These are phyloP conservation scores for Mythimna impura DNA, from an alignment of 2,888 invertebrate species.

Conservation along the genomic window DNA sequence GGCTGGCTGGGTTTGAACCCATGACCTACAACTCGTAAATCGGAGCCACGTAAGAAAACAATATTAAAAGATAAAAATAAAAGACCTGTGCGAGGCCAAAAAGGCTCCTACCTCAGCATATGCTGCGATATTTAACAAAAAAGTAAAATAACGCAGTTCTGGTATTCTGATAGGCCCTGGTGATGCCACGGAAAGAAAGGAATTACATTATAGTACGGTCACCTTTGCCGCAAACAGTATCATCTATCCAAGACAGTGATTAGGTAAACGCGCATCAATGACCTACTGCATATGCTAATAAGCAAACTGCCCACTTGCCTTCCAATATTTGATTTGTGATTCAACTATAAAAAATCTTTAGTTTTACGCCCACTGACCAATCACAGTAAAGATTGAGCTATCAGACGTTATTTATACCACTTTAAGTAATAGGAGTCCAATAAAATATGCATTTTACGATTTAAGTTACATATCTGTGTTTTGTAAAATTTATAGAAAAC, in stretches of 20 bases:
- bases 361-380: conserved; percentile 64
- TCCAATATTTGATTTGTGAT: conserved; percentile 64
- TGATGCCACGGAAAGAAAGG: too few species aligned
- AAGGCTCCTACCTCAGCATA: too few species aligned
- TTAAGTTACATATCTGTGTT: conserved; percentile 57
- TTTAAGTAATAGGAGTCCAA: conserved; percentile 36
- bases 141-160: too few species aligned
- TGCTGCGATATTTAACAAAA: too few species aligned
- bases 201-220: too few species aligned
- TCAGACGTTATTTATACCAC: conserved; percentile 56
- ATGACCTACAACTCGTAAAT: too few species aligned
- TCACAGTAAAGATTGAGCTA: conserved; percentile 62
- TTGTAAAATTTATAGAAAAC: conserved; percentile 63
- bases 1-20: too few species aligned
- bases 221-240: background rate
- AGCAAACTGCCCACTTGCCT: conserved; percentile 37
- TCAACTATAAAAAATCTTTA: conserved; percentile 52
- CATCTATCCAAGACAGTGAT: background rate
- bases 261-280: conserved; percentile 10
- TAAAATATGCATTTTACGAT: conserved; percentile 57
- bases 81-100: too few species aligned
- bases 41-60: too few species aligned
- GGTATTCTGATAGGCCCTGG: too few species aligned
- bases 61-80: too few species aligned
- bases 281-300: conserved; percentile 54